Base-by-base conservation (phyloP, 92 coral and sea anemone genomes). In the Nematostella vectensis region DNA sequence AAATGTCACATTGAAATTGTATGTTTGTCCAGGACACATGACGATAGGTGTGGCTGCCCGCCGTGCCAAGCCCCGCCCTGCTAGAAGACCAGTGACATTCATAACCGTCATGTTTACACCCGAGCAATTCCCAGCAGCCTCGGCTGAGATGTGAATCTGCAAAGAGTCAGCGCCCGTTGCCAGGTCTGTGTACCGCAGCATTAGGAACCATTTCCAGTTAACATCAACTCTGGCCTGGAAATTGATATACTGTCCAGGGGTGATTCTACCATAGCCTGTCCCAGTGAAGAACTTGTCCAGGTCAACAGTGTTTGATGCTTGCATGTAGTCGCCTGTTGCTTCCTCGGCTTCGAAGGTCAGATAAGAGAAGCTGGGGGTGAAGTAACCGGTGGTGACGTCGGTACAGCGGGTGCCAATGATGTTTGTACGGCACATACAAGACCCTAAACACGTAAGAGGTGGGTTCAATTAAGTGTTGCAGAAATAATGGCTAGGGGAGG, bases 261-360 rank as follows among this genome's bases (percentile, higher is more conserved):
- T 54, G 11, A 91, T 72, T 51, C 52, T 76, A 25, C 63, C 83
- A 49, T 91, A 91, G 11, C 98, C 98, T 57, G 79, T 74, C 9
- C 96, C 98, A 20, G 98, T 85, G 70, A 91, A 91, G 47, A 55
- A 47, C 39, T 58, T 76, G 17, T 65, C 61, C 27, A 67, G 74
- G 23, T 77, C 96, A 12, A 55, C 47, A 27, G 77, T 50, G 58
- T 91, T 69, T 2, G 96, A 67, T 11, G 88, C 78, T 19, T 76
- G 50, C 0, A 37, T 45, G 59, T 71, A 83, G 76, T 48, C 68
- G 24, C 98, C 98, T 16, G 55, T 21, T 18, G 86, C 77, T 25
- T 66, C 57, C 27, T 91, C 98, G 3, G 98, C 98, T 65, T 91
- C 98, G 50, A 51, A 65, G 48, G 72, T 67, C 40, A 81, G 55